phyloP scores from a whole-genome alignment of 2,797 vertebrate species.

The Phylloscopus collybita region DNA sequence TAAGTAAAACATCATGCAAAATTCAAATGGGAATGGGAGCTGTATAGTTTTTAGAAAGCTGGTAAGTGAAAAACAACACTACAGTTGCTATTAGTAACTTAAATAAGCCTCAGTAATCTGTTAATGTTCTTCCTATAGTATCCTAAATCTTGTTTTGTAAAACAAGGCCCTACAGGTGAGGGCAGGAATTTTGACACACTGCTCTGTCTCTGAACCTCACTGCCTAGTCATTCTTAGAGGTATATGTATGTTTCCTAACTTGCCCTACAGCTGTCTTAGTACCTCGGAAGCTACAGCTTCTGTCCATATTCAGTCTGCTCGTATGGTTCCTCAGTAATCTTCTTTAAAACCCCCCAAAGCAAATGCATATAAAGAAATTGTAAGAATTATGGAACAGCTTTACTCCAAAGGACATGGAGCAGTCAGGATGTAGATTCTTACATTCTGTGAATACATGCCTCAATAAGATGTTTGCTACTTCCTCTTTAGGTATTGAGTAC shows the following conservation, averaged over 20 bases:
- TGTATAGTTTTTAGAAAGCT: neutral
- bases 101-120: neutral
- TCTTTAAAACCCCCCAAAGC: neutral
- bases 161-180: neutral
- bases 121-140: neutral
- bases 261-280: neutral
- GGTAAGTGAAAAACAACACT: neutral
- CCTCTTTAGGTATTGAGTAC: neutral
- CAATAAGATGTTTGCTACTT: neutral
- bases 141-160: neutral
- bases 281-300: neutral
- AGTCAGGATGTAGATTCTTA: neutral
- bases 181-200: neutral
- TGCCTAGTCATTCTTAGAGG: neutral
- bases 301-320: neutral
- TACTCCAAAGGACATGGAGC: neutral
- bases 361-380: neutral
- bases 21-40: neutral
- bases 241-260: neutral
- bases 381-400: neutral
- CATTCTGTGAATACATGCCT: neutral
- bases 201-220: neutral
- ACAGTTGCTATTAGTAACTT: neutral
- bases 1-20: neutral
- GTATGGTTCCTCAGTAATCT: neutral